Conservation (phyloP, 64 coral and sea anemone genomes). For the Dendrophyllia cribrosa region DNA sequence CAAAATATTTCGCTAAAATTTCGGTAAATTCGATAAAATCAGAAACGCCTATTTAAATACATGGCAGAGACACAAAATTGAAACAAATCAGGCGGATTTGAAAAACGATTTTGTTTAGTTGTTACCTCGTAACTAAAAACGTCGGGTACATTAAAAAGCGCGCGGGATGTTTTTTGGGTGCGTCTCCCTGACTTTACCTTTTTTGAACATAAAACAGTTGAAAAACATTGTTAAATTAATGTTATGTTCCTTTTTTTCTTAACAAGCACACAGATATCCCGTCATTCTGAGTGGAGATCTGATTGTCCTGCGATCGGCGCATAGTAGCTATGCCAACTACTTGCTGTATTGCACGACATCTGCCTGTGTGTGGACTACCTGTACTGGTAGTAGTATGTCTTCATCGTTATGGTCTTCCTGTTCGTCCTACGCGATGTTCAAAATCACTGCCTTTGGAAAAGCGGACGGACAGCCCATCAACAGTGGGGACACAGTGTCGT, state of each 20-base stretch:
- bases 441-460: neutral
- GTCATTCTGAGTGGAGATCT: conserved; percentile 7
- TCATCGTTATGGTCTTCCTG: neutral
- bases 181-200: no score
- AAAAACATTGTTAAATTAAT: no score
- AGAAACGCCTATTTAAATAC: no score
- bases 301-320: neutral
- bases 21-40: no score
- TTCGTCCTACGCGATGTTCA: neutral
- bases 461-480: conserved; percentile 1
- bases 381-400: neutral
- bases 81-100: no score
- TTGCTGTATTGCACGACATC: neutral
- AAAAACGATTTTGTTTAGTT: no score
- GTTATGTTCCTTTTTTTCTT: neutral
- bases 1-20: no score
- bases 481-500: conserved; percentile 18
- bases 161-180: no score
- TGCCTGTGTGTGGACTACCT: neutral
- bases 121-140: no score
- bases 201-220: no score
- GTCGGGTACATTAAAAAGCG: no score
- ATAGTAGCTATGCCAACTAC: neutral
- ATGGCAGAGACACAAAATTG: no score
- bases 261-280: neutral